Percentiles rank a stretch among this genome's conserved stretches.
Evolutionary conservation across 2,888 invertebrate genomes (phyloP).

Genomic region (Agrotis exclamationis): DNA sequence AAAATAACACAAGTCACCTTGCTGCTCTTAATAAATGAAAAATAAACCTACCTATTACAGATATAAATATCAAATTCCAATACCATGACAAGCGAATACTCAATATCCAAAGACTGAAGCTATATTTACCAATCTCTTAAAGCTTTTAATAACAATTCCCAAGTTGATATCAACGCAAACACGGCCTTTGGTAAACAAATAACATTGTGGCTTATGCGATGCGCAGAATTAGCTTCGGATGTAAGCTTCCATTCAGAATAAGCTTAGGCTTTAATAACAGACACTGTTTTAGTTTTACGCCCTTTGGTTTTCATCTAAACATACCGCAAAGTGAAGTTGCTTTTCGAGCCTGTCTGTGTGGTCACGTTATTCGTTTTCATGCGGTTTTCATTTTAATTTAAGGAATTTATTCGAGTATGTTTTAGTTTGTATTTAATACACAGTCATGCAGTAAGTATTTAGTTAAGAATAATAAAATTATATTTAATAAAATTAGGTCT

Average conservation of each 20-base stretch:
- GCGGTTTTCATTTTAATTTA: too few relatives aligned
- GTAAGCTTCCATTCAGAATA: constrained; percentile 37
- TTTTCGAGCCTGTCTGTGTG: background rate
- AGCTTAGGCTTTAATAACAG: constrained; percentile 18
- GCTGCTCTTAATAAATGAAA: background rate
- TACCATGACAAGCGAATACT: constrained; percentile 26
- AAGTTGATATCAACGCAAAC: constrained; percentile 82
- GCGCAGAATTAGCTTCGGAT: constrained; percentile 77
- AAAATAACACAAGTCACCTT: background rate
- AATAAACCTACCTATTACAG: background rate
- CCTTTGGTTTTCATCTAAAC: background rate
- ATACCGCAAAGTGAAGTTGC: background rate
- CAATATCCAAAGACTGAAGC: constrained; percentile 31
- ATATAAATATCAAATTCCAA: constrained; percentile 22
- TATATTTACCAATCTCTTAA: constrained; percentile 63
- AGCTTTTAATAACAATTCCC: constrained; percentile 83
- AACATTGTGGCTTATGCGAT: constrained; percentile 67
- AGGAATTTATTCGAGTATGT: too few relatives aligned
- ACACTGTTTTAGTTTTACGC: constrained; percentile 5
- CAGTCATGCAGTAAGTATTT: too few relatives aligned
- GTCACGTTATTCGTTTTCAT: background rate
- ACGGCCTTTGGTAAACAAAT: constrained; percentile 74
- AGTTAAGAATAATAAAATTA: too few relatives aligned
- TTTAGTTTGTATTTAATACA: too few relatives aligned
- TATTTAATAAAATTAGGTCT: too few relatives aligned